These are phyloP conservation scores for Delphinus delphis DNA, from an alignment of 2,113 vertebrate species.

Conservation along the genomic window DNA sequence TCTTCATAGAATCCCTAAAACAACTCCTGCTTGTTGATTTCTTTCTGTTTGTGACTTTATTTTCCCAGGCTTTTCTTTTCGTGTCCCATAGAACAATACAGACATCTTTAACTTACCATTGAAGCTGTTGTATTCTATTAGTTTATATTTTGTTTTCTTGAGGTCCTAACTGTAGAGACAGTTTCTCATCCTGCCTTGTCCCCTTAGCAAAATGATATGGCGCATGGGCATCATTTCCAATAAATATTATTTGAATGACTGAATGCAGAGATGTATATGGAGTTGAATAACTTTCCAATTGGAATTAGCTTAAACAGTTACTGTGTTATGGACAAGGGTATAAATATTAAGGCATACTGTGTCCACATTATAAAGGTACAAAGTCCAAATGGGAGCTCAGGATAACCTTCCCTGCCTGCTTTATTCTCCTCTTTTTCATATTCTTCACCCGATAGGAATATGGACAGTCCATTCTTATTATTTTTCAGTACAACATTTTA, in stretches of 20 bases:
- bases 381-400: not conserved
- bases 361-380: not conserved
- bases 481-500: not conserved
- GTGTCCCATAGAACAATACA: not conserved
- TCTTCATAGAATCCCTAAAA: not conserved
- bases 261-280: not conserved
- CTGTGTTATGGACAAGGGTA: not conserved
- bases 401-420: not conserved
- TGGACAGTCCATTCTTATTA: not conserved
- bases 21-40: not conserved
- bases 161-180: not conserved
- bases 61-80: not conserved
- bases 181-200: not conserved
- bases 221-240: not conserved
- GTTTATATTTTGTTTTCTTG: not conserved
- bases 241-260: not conserved
- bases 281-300: not conserved
- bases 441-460: not conserved
- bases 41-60: not conserved
- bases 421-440: accelerated
- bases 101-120: not conserved
- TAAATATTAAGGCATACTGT: not conserved
- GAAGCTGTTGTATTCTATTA: not conserved
- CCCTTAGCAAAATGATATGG: not conserved
- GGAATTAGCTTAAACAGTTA: not conserved